Evolutionary conservation across 2,888 invertebrate species (phyloP), one percentile per base, ranked within the genome.

Genomic region (Drosophila demipolita): DNA sequence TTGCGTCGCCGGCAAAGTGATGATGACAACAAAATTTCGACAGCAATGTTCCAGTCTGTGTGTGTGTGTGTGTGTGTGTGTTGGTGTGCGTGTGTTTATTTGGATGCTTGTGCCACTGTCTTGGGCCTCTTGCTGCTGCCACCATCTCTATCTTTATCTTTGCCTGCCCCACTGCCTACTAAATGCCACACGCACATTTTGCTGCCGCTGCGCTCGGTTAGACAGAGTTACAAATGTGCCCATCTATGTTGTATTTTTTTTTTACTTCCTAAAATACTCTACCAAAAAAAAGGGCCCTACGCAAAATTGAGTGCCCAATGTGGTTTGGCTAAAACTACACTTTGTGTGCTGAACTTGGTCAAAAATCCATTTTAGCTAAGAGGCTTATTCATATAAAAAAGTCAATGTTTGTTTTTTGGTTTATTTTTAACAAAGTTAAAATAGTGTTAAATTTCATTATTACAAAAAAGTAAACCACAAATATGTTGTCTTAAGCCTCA

Each of bases 161-260:
- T 36, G 49, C 33, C 52, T 55, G 55, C 33, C 52, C 38, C 57
- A 52, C 73, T 67, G 79, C 73, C 76, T 75, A 75, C 78, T 82
- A 82, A 82, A 82, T 85, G 90, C 81, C 90, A 88, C 90, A 87
- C 86, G 86, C 86, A 87, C 86, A 90, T 88, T 86, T 83, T 67
- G 76, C 71, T 71, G 82, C 64, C 74, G 59, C 77, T 66, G 80
- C 83, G 74, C 76, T 78, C 85, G 85, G 89, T 85, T 85, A 89
- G 87, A 89, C 89, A 79, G 89, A 72, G 85, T 87, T 87, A 89
- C 85, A 85, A 85, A 89, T 89, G 87, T 73, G 85, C 68, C 81
- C 63, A 69, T 71, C 72, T 58, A 53, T 64, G 58, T 55, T 45
- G 35, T 58, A 66, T 58, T 66, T 53, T 67, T 62, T 58, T 63